Conservation (phyloP, 1,140 invertebrate species). For the Drosophila nannoptera region DNA sequence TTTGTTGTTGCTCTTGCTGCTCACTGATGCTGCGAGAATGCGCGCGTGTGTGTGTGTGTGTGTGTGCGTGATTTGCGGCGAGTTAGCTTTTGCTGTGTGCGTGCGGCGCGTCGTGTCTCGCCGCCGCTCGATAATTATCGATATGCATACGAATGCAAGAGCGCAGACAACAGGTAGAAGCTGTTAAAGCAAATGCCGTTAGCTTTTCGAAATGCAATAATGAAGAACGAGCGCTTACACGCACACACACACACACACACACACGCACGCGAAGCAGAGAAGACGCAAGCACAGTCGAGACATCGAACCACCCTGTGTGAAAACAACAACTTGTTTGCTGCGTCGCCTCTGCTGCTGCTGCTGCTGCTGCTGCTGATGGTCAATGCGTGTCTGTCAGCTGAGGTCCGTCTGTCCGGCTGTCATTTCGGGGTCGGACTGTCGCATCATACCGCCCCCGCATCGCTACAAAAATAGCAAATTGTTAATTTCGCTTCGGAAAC, state of each 20-base stretch:
- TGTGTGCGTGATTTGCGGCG: background rate
- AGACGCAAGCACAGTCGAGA: too few species aligned
- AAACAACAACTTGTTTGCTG: constrained; percentile 42
- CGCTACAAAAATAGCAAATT: constrained; percentile 73
- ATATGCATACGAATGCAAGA: constrained; percentile 36
- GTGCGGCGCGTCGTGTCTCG: constrained; percentile 12
- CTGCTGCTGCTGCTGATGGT: constrained; percentile 24
- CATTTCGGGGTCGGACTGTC: constrained; percentile 44
- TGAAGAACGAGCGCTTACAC: too few species aligned
- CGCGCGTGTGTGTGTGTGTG: constrained; percentile 8
- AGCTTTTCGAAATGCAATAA: constrained; percentile 40
- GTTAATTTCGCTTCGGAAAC: constrained; percentile 74
- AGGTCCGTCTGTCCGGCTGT: constrained; percentile 44
- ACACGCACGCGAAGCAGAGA: constrained; percentile 6
- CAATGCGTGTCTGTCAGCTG: constrained; percentile 35
- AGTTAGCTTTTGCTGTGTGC: constrained; percentile 3
- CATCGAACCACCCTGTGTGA: constrained; percentile 24
- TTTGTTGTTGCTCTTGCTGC: constrained; percentile 23
- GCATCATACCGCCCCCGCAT: constrained; percentile 61
- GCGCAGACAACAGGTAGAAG: constrained; percentile 26
- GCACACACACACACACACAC: background rate
- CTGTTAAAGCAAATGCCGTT: constrained; percentile 42
- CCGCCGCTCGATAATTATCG: constrained; percentile 35
- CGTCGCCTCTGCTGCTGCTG: constrained; percentile 6
- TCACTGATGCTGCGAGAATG: constrained; percentile 26